A percentile compares a stretch with the other conserved stretches of the same genome.
These are phyloP conservation scores for Tarsius wallacei DNA, from an alignment of 2,797 vertebrate genomes.

Conservation along the genomic window DNA sequence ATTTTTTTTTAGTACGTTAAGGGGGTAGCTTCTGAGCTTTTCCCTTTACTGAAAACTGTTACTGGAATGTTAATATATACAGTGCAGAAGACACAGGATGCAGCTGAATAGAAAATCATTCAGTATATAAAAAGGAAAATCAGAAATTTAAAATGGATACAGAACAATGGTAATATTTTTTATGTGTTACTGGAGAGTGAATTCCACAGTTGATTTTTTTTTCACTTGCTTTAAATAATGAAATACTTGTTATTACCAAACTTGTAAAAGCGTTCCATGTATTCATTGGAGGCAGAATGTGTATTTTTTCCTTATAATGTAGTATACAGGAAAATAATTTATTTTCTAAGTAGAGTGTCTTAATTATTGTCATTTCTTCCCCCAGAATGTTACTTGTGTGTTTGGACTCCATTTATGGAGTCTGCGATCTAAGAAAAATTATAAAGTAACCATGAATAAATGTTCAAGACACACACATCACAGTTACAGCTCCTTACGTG, in stretches of 20 bases:
- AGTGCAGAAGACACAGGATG: neutral
- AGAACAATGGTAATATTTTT: conserved; percentile 70
- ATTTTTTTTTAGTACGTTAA: conserved; percentile 44
- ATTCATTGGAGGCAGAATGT: conserved; percentile 71
- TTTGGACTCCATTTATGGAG: conserved; percentile 53
- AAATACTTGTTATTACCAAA: conserved; percentile 58
- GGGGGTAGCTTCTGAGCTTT: conserved; percentile 75
- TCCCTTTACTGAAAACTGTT: conserved; percentile 67
- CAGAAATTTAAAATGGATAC: conserved; percentile 74
- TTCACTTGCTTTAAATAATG: conserved; percentile 73
- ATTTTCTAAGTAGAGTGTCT: conserved; percentile 75
- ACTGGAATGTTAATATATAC: conserved; percentile 65
- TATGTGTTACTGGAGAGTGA: conserved; percentile 75
- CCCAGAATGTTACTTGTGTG: conserved; percentile 23
- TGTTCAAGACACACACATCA: neutral
- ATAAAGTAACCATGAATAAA: conserved; percentile 58
- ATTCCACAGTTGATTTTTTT: conserved; percentile 77
- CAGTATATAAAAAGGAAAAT: conserved; percentile 23
- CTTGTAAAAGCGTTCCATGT: conserved; percentile 81
- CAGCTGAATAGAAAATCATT: conserved; percentile 45
- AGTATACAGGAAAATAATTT: conserved; percentile 75
- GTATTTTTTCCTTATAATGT: conserved; percentile 60
- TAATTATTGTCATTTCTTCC: conserved; percentile 61
- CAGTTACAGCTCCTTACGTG: conserved; percentile 63
- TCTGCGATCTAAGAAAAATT: conserved; percentile 66